phyloP scores from a whole-genome alignment of 2,888 invertebrate species.

The Aporophyla nigra region DNA sequence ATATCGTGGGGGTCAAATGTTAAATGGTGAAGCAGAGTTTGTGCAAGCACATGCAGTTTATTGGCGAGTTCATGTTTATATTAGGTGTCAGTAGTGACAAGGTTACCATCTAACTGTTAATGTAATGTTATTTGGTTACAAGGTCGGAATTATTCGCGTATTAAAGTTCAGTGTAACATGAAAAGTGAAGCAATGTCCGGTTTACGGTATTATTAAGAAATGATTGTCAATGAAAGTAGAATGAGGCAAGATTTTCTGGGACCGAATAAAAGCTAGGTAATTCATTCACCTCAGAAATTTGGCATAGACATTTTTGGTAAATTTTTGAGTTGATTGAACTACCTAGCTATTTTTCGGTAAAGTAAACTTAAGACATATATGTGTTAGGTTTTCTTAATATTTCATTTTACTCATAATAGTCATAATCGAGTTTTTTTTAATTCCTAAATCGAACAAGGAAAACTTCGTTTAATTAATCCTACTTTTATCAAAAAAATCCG shows the following conservation, averaged over 20 bases:
- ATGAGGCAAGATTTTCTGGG: background rate
- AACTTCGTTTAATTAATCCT: background rate
- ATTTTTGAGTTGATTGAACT: background rate
- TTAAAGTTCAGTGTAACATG: slow-evolving; percentile 51
- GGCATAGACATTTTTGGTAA: no score
- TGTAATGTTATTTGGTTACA: slow-evolving; percentile 48
- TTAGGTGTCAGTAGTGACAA: slow-evolving; percentile 60
- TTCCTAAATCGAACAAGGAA: background rate
- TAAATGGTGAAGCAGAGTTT: slow-evolving; percentile 37
- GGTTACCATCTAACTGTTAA: slow-evolving; percentile 58
- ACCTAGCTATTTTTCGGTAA: no score
- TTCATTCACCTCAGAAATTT: background rate
- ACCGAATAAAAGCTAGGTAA: background rate
- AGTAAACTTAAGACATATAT: background rate
- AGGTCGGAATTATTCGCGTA: slow-evolving; percentile 58
- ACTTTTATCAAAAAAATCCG: background rate
- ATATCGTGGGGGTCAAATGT: slow-evolving; percentile 38
- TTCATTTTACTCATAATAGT: background rate
- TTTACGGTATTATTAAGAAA: background rate
- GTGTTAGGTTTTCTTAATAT: background rate
- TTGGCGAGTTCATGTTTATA: slow-evolving; percentile 53
- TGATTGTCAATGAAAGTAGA: background rate
- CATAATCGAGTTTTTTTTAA: background rate
- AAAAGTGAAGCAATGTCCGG: slow-evolving; percentile 12
- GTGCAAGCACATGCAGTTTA: slow-evolving; percentile 45